Percentiles rank a stretch among this genome's conserved stretches.
Evolutionary conservation across 37 sponge, comb jelly and placozoan species (phyloP).

Genomic region (Oopsacas minuta): DNA sequence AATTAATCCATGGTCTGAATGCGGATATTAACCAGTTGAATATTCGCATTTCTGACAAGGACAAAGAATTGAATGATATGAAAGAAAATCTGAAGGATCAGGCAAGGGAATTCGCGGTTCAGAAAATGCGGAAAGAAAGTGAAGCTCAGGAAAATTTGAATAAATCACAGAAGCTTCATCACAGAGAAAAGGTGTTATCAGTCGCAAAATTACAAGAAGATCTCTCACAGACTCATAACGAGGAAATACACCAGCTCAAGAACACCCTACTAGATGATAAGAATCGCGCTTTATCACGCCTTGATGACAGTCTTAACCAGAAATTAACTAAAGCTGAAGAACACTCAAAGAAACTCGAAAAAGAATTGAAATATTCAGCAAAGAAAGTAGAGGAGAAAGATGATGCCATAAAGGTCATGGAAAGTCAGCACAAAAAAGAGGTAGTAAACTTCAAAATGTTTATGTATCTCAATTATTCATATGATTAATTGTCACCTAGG

Average conservation of each 20-base stretch:
- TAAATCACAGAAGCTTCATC: not conserved
- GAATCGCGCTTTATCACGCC: constrained; percentile 17
- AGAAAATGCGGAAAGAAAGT: not conserved
- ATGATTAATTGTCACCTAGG: not conserved
- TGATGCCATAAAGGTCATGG: not conserved
- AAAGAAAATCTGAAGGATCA: not conserved
- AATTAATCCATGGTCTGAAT: not conserved
- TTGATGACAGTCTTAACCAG: not conserved
- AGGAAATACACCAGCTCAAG: not conserved
- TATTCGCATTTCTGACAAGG: not conserved
- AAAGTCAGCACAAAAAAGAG: not conserved
- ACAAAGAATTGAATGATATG: not conserved
- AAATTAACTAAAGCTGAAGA: not conserved
- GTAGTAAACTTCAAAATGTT: not conserved
- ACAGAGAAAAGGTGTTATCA: not conserved
- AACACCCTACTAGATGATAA: not conserved
- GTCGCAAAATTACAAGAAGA: constrained; percentile 14
- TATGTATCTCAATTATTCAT: not conserved
- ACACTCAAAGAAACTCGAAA: not conserved
- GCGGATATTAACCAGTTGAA: not conserved
- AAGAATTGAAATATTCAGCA: not conserved
- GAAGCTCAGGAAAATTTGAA: not conserved
- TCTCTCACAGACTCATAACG: not conserved
- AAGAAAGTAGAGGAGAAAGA: not conserved
- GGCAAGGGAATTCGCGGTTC: not conserved